Evolutionary conservation across 2,797 vertebrate species (phyloP), one percentile per base, ranked within the genome.

Genomic region (Micropoecilia bifurca): DNA sequence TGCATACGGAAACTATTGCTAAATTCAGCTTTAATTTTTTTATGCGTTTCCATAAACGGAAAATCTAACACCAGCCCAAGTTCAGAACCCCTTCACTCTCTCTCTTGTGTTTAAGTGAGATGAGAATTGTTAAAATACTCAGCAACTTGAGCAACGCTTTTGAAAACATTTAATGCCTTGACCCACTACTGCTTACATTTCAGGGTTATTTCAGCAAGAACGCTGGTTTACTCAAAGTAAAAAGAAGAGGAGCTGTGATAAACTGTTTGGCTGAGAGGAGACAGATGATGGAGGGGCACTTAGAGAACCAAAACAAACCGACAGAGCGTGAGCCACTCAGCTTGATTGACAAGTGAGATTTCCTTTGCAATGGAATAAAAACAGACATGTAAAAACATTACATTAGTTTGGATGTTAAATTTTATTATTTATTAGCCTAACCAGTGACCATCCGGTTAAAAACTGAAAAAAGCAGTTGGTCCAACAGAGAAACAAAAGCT

Each of bases 311-410:
- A 30, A 69, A 72, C 47, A 74, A 68, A 73, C 53, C 25, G 45
- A 77, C 61, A 57, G 43, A 66, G 41, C 45, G 36, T 30, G 4
- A 39, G 48, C 66, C 28, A 20, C 79, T 82, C 72, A n/a, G 55
- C 71, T 80, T 86, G 83, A 87, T 53, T 87, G 79, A 78, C 77
- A 68, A 74, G 48, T 85, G 22, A 82, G 77, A 55, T 78, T 71
- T 83, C 25, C 18, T 45, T 59, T 47, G 43, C 50, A 20, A 1
- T 8, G 5, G 22, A 73, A 63, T 30, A 16, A n/a, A 30, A 16
- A 20, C 14, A 59, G 20, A 59, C 6, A 53, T 50, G 5, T 5
- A 9, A 68, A 39, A 68, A 68, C 22, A 1, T 25, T 12, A 68
- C 18, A 36, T 36, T 39, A 33, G 13, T 61, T 2, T 53, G 25